Percentiles rank a stretch among this genome's conserved stretches.
Conservation (phyloP, 2,797 vertebrate genomes). For the Tragelaphus eurycerus region DNA sequence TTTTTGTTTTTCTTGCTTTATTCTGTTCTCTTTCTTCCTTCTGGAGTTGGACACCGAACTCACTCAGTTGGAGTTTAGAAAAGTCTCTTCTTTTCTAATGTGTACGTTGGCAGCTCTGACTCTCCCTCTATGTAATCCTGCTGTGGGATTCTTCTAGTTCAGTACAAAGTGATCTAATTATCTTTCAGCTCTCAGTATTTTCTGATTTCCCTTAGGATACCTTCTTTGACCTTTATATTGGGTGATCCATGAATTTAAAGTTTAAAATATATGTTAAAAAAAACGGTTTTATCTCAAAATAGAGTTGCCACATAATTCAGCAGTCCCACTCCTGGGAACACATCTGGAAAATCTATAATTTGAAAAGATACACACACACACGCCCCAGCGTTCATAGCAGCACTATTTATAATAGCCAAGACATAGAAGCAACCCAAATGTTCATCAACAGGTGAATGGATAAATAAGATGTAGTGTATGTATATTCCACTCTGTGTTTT, state of each 20-base stretch:
- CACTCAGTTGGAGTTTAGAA: background rate
- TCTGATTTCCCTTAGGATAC: background rate
- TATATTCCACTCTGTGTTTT: background rate
- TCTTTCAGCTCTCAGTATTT: background rate
- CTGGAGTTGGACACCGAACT: background rate
- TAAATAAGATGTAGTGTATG: no score
- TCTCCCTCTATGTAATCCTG: background rate
- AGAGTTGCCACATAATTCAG: background rate
- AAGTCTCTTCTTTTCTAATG: background rate
- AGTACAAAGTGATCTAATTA: background rate
- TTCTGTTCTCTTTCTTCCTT: background rate
- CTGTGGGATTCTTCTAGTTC: background rate
- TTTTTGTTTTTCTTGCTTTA: background rate
- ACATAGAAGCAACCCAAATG: background rate
- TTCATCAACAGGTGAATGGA: background rate
- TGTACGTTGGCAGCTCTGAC: rapidly evolving
- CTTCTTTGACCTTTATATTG: background rate
- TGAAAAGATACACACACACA: background rate
- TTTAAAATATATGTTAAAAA: background rate
- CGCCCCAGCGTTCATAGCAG: background rate
- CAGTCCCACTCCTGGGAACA: background rate
- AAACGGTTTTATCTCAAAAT: background rate
- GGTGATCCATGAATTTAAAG: background rate
- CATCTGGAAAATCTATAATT: background rate
- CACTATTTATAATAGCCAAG: background rate